These are phyloP conservation scores for Pyrrhosoma nymphula DNA, from an alignment of 2,888 invertebrate genomes.

Conservation along the genomic window DNA sequence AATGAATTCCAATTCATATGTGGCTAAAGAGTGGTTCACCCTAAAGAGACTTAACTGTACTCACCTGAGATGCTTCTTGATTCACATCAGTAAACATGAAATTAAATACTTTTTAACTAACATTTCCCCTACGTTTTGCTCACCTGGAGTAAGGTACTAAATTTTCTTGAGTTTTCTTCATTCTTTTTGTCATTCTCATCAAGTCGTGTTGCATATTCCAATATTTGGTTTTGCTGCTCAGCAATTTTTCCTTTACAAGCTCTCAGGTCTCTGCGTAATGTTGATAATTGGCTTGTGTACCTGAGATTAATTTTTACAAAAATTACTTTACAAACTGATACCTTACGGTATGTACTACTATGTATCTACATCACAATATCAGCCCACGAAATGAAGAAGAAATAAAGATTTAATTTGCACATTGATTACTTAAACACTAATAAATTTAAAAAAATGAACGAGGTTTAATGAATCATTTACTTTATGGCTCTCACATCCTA, in stretches of 20 bases:
- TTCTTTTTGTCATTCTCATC: slow-evolving; percentile 95
- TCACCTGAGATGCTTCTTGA: too few relatives aligned
- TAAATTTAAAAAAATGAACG: background rate
- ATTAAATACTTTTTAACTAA: too few relatives aligned
- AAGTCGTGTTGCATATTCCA: slow-evolving; percentile 90
- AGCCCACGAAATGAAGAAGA: background rate
- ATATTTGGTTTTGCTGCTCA: slow-evolving; percentile 90
- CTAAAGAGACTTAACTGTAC: too few relatives aligned
- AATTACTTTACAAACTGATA: background rate
- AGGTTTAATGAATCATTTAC: too few relatives aligned
- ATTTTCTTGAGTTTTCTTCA: slow-evolving; percentile 93
- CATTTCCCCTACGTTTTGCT: background rate
- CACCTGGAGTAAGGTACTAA: slow-evolving; percentile 91
- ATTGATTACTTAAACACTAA: background rate
- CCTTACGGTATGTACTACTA: too few relatives aligned
- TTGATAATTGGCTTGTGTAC: slow-evolving; percentile 90
- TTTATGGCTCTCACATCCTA: too few relatives aligned
- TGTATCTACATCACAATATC: too few relatives aligned
- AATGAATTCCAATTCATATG: too few relatives aligned
- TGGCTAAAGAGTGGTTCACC: too few relatives aligned
- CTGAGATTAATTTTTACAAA: slow-evolving; percentile 76
- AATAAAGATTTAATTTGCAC: background rate
- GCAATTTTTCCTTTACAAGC: slow-evolving; percentile 90
- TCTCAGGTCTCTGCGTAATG: slow-evolving; percentile 88
- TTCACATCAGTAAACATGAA: too few relatives aligned